These are phyloP conservation scores for Sinopyrophorus schimmeli DNA, from an alignment of 2,888 invertebrate species.

Conservation along the genomic window DNA sequence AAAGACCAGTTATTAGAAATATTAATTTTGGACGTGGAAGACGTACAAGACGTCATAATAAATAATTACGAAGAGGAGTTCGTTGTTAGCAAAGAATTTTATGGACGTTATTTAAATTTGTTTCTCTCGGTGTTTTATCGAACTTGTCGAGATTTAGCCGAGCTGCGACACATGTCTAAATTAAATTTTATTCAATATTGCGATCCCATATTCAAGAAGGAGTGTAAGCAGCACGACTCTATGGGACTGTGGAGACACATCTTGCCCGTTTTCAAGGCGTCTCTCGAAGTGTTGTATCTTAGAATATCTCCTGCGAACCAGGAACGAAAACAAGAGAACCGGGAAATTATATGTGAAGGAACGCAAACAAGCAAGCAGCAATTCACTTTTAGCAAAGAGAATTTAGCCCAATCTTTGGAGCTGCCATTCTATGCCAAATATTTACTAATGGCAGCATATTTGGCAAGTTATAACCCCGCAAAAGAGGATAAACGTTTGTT, in stretches of 20 bases:
- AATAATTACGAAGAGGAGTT: slow-evolving; percentile 39
- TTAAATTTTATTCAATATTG: slow-evolving; percentile 76
- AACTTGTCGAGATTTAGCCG: slow-evolving; percentile 82
- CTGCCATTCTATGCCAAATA: slow-evolving; percentile 90
- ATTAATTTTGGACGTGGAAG: slow-evolving; percentile 53
- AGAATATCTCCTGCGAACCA: slow-evolving; percentile 57
- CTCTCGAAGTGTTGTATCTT: slow-evolving; percentile 77
- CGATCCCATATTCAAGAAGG: slow-evolving; percentile 73
- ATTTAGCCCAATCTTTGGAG: slow-evolving; percentile 69
- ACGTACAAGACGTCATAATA: slow-evolving; percentile 38
- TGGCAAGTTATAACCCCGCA: slow-evolving; percentile 91
- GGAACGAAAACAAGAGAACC: slow-evolving; percentile 18
- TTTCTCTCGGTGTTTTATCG: slow-evolving; percentile 83
- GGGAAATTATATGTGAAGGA: slow-evolving; percentile 23
- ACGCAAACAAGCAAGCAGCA: slow-evolving; percentile 26
- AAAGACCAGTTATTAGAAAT: slow-evolving; percentile 67
- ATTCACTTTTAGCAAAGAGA: slow-evolving; percentile 40
- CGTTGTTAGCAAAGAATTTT: slow-evolving; percentile 60
- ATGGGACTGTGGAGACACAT: slow-evolving; percentile 80
- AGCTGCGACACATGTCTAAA: slow-evolving; percentile 79
- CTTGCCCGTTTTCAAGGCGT: slow-evolving; percentile 72
- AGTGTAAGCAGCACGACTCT: slow-evolving; percentile 66
- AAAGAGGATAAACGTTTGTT: slow-evolving; percentile 87
- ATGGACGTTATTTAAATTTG: slow-evolving; percentile 77
- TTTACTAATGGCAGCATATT: slow-evolving; percentile 84